A percentile compares a stretch with the other conserved stretches of the same genome.
Evolutionary conservation across 1,140 invertebrate genomes (phyloP).

Genomic region (Metaphire vulgaris): DNA sequence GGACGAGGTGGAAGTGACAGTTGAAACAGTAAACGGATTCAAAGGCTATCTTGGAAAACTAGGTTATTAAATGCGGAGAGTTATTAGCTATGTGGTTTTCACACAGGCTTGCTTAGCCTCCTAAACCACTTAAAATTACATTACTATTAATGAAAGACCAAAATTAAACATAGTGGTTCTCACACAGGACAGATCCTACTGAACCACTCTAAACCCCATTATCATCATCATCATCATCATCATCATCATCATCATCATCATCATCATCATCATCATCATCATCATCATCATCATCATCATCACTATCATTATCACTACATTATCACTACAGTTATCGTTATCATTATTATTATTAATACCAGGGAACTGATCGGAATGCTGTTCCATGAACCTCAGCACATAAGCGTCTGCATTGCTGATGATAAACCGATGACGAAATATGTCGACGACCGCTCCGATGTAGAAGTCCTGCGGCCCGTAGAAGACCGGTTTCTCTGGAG

Average conservation of each 20-base stretch:
- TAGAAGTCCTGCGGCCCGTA: slow-evolving; percentile 52
- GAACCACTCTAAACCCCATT: not conserved
- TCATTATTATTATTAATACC: not conserved
- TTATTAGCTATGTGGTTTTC: too few species aligned
- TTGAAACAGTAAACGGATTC: too few species aligned
- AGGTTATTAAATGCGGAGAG: too few species aligned
- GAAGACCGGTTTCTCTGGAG: slow-evolving; percentile 44
- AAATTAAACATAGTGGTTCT: too few species aligned
- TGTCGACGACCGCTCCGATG: slow-evolving; percentile 49
- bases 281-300: slow-evolving; percentile 3
- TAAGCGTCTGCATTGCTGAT: slow-evolving; percentile 51
- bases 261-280: slow-evolving; percentile 2
- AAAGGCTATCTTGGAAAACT: too few species aligned
- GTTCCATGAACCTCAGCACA: slow-evolving; percentile 51
- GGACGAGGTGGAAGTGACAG: too few species aligned
- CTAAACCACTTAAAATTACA: too few species aligned
- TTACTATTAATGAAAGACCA: too few species aligned
- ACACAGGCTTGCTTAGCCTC: too few species aligned
- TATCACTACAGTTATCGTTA: not conserved
- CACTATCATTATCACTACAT: not conserved
- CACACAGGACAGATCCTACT: too few species aligned
- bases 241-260: slow-evolving; percentile 2
- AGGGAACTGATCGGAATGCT: slow-evolving; percentile 12
- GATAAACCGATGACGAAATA: slow-evolving; percentile 50
- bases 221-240: slow-evolving; percentile 3